Evolutionary conservation across 53 echinoderm and acorn worm species (phyloP), one percentile per base, ranked within the genome.

Genomic region (Holothuria scabra): DNA sequence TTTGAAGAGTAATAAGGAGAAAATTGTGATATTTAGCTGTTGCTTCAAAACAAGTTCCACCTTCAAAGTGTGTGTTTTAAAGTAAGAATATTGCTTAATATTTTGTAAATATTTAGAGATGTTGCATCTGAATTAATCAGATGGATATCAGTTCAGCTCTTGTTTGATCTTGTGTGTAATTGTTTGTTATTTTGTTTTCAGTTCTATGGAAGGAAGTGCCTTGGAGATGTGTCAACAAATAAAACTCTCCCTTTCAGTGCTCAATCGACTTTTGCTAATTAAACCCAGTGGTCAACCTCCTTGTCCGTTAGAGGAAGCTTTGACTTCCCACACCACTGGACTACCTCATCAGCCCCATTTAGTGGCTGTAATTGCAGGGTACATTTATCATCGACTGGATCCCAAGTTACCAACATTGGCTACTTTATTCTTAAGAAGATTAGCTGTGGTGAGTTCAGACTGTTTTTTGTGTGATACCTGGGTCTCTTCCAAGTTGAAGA

Each of bases 331-430:
- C 26, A 88, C 94, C 59, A 97, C 92, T 2, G 93, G 93, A 66
- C 60, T 97, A 52, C 94, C 93, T 49, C 97, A 97, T 46, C 97
- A 97, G 66, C 92, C 93, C n/a, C 97, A 93, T 23, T 86, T 97
- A 28, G 88, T 97, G 1, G 97, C 94, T 0, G 88, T 93, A 12
- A 92, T 97, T 30, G 94, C 97, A 0, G 89, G 94, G 5, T 97
- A 97, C 61, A 94, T 97, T 76, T 97, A 97, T 56, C 97, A 97
- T 60, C 88, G 87, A 33, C 90, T 89, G 79, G 94, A 97, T 67
- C 92, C 97, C 13, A 46, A 90, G 65, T 72, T 97, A 18, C 94
- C 97, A 18, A 94, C 93, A 7, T 90, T 97, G 57, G 94, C 97
- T 20, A 93, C 92, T 19, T 84, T 97, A 44, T 85, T 97, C 58